These are phyloP conservation scores for Martes martes DNA, from an alignment of 2,113 vertebrate species.

Conservation along the genomic window DNA sequence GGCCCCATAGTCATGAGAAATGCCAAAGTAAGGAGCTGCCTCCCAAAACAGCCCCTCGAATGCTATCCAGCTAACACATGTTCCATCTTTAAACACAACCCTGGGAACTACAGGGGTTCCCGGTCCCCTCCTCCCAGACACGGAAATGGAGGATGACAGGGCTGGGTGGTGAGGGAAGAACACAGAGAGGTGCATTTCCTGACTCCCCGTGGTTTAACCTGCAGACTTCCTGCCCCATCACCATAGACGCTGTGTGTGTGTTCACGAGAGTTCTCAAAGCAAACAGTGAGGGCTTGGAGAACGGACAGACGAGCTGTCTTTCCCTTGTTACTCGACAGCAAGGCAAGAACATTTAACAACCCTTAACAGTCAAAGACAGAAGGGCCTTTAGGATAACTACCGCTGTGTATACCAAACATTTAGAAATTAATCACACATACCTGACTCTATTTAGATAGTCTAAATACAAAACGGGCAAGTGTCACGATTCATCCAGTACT, in stretches of 20 bases:
- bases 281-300: background rate
- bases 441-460: background rate
- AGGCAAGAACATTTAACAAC: background rate
- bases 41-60: background rate
- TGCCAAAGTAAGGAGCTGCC: background rate
- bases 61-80: background rate
- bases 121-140: background rate
- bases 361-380: background rate
- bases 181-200: slow-evolving; percentile 34
- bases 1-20: background rate
- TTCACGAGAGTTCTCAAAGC: background rate
- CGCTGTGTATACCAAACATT: background rate
- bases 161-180: background rate
- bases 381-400: background rate
- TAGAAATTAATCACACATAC: background rate
- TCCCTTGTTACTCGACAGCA: background rate
- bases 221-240: slow-evolving; percentile 47
- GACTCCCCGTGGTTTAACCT: background rate
- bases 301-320: background rate
- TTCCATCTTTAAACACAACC: background rate
- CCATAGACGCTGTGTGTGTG: background rate
- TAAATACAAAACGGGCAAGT: background rate
- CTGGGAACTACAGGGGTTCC: background rate
- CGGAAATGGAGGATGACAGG: background rate
- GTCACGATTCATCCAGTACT: background rate